Conservation (phyloP, 2,113 vertebrate species). For the Ceyx melanurus region DNA sequence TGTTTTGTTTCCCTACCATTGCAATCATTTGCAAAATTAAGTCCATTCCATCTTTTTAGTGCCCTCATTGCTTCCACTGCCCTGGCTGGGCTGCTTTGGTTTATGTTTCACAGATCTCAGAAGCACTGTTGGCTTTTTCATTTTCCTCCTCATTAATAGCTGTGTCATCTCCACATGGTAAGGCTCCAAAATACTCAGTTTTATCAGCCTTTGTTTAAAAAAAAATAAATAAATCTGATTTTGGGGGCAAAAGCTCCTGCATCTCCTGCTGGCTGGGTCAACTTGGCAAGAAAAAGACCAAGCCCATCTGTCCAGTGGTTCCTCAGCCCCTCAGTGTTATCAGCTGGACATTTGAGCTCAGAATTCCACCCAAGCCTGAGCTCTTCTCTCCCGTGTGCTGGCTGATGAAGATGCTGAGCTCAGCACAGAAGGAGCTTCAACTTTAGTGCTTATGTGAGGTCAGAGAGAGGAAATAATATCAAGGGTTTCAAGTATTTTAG, state of each 20-base stretch:
- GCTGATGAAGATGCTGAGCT: neutral
- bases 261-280: neutral
- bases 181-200: neutral
- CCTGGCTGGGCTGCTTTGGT: neutral
- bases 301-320: constrained; percentile 46
- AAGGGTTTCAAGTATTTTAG: neutral
- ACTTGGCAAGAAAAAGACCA: constrained; percentile 16
- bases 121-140: neutral
- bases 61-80: neutral
- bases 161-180: neutral
- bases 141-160: neutral
- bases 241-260: neutral
- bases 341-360: neutral
- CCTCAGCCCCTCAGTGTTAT: neutral
- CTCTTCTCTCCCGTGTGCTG: neutral
- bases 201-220: neutral
- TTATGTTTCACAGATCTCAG: neutral
- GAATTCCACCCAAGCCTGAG: neutral
- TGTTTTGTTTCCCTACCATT: neutral
- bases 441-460: neutral
- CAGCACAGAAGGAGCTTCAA: neutral
- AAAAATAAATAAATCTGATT: neutral
- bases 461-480: neutral
- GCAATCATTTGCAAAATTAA: constrained; percentile 11
- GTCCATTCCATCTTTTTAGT: neutral